phyloP scores from a whole-genome alignment of 2,797 vertebrate genomes.

The Danio kyathit region DNA sequence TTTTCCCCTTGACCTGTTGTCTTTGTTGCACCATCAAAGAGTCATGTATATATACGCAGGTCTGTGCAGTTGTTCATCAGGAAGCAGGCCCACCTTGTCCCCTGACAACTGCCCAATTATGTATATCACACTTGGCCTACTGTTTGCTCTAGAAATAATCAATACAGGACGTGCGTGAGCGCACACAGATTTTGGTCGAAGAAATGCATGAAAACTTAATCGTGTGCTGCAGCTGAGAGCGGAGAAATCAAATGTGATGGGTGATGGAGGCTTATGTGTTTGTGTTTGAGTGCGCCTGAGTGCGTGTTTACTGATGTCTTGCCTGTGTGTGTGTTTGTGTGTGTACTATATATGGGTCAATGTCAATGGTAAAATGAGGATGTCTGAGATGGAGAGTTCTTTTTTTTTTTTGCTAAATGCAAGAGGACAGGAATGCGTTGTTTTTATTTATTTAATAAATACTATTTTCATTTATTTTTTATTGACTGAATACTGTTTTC shows the following conservation, averaged over 20 bases:
- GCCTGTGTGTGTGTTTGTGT: conserved; percentile 62
- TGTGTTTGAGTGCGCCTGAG: not conserved
- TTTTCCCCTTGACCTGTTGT: conserved; percentile 19
- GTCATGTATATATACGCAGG: not conserved
- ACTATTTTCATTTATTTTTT: too few species aligned
- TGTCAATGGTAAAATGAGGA: conserved; percentile 78
- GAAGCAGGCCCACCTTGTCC: conserved; percentile 83
- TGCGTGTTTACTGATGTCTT: conserved; percentile 71
- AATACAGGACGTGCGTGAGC: conserved; percentile 99
- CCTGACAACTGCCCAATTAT: conserved; percentile 99
- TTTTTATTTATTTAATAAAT: not conserved
- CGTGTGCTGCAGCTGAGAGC: conserved; percentile 87
- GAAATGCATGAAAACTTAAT: conserved; percentile 99
- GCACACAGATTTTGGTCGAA: conserved; percentile 95
- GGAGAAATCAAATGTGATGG: conserved; percentile 89
- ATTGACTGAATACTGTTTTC: not conserved
- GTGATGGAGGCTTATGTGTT: conserved; percentile 68
- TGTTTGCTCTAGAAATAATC: conserved; percentile 99
- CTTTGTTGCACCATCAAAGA: conserved; percentile 9
- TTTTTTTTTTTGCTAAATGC: not conserved
- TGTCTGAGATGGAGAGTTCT: not conserved
- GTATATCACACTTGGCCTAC: conserved; percentile 95
- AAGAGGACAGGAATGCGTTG: not conserved
- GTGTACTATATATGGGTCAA: conserved; percentile 79
- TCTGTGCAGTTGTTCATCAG: conserved; percentile 66